Conservation (phyloP, 2,888 invertebrate genomes). For the Myopa tessellatipennis region DNA sequence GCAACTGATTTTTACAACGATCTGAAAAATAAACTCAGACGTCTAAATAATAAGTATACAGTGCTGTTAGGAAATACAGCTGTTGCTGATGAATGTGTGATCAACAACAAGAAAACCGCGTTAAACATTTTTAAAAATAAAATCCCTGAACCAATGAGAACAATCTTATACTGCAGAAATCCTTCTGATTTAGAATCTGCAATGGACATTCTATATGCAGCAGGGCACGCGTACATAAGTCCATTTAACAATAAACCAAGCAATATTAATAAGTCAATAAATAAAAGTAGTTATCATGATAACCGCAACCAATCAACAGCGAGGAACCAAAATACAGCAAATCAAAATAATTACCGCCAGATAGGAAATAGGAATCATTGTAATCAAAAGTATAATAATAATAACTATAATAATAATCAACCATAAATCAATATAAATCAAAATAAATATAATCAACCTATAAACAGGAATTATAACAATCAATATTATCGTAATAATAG, state of each 20-base stretch:
- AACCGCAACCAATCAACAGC: no score
- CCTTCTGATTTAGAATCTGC: slow-evolving; percentile 43
- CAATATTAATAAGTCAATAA: no score
- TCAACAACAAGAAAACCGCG: slow-evolving; percentile 46
- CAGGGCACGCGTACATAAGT: neutral
- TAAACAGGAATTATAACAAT: no score
- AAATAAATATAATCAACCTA: no score
- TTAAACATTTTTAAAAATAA: slow-evolving; percentile 47
- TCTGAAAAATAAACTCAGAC: slow-evolving; percentile 41
- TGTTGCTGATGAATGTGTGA: slow-evolving; percentile 30
- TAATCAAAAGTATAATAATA: no score
- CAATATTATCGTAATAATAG: neutral
- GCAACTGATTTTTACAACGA: slow-evolving; percentile 44
- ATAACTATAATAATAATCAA: no score
- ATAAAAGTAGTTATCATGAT: no score
- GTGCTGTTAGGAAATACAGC: slow-evolving; percentile 32
- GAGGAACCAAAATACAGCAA: no score
- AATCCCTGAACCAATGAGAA: slow-evolving; percentile 47
- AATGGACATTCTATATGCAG: slow-evolving; percentile 44
- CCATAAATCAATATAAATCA: no score
- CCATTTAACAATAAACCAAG: no score
- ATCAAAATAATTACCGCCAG: no score
- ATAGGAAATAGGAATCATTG: no score
- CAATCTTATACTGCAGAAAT: slow-evolving; percentile 42
- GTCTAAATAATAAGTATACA: slow-evolving; percentile 42